A percentile compares a stretch with the other conserved stretches of the same genome.
Evolutionary conservation across 2,797 vertebrate genomes (phyloP).

Genomic region (Aulostomus chinensis): DNA sequence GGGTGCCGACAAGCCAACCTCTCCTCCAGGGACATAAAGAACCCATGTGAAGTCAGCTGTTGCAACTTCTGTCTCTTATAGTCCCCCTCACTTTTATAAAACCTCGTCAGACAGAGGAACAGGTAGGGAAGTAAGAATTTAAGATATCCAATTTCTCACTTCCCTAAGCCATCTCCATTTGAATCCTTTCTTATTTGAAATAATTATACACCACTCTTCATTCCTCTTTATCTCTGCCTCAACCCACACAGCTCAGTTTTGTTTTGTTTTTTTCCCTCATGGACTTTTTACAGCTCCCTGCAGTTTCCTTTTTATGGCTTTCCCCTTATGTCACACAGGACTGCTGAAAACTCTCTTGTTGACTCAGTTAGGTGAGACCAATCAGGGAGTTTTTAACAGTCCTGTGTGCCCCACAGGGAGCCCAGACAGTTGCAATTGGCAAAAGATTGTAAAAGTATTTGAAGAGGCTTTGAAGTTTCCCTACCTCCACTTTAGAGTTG

Average conservation of each 20-base stretch:
- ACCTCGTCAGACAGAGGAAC: too few relatives aligned
- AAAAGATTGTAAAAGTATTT: constrained; percentile 53
- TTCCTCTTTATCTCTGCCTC: constrained; percentile 41
- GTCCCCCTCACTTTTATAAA: neutral
- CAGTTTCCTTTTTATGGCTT: constrained; percentile 51
- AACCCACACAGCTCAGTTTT: neutral
- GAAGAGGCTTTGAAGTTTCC: constrained; percentile 58
- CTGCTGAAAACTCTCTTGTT: constrained; percentile 61
- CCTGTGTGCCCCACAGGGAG: constrained; percentile 43
- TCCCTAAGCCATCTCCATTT: too few relatives aligned
- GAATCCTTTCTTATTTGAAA: too few relatives aligned
- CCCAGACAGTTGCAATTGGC: constrained; percentile 62
- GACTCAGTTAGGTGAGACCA: constrained; percentile 60
- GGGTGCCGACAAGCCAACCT: constrained; percentile 69
- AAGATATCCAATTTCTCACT: constrained; percentile 7
- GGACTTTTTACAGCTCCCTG: constrained; percentile 33
- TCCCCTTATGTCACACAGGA: constrained; percentile 53
- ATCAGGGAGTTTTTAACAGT: constrained; percentile 54
- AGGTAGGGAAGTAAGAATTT: too few relatives aligned
- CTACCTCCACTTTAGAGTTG: constrained; percentile 23
- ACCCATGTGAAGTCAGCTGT: constrained; percentile 80
- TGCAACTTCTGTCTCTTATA: constrained; percentile 65
- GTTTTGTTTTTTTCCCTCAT: neutral
- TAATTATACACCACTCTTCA: constrained; percentile 20
- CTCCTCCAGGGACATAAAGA: constrained; percentile 68